Evolutionary conservation across 2,113 vertebrate species (phyloP).

Genomic region (Sprattus sprattus): DNA sequence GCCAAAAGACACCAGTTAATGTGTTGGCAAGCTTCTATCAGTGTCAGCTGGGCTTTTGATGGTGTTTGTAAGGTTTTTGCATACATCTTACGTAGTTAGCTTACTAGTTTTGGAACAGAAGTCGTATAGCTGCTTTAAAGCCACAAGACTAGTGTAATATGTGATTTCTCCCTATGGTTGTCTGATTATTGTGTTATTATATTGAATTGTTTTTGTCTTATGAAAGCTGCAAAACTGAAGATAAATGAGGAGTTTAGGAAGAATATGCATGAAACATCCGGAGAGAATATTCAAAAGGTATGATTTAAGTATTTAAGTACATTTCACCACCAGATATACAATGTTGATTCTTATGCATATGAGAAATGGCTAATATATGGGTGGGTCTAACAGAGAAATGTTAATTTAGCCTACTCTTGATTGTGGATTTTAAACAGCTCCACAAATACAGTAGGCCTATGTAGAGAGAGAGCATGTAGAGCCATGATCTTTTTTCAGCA

Average conservation of each 20-base stretch:
- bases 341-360: neutral
- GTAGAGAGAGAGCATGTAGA: too few species aligned
- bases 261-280: slow-evolving; percentile 68
- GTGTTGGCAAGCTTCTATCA: too few species aligned
- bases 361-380: neutral
- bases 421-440: too few species aligned
- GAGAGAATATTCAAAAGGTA: slow-evolving; percentile 71
- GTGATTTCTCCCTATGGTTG: neutral
- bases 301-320: neutral
- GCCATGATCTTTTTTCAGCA: neutral
- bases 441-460: too few species aligned
- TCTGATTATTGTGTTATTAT: neutral
- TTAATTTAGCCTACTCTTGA: neutral
- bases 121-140: too few species aligned
- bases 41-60: too few species aligned
- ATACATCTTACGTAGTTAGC: too few species aligned
- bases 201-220: neutral
- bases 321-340: neutral
- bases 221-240: slow-evolving; percentile 69
- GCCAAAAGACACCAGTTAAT: too few species aligned
- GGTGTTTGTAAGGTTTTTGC: too few species aligned
- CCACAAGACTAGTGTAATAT: neutral
- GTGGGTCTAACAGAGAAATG: neutral
- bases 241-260: slow-evolving; percentile 75
- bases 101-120: too few species aligned